These are phyloP conservation scores for Neolamprologus falcicula DNA, from an alignment of 2,113 vertebrate genomes.

Conservation along the genomic window DNA sequence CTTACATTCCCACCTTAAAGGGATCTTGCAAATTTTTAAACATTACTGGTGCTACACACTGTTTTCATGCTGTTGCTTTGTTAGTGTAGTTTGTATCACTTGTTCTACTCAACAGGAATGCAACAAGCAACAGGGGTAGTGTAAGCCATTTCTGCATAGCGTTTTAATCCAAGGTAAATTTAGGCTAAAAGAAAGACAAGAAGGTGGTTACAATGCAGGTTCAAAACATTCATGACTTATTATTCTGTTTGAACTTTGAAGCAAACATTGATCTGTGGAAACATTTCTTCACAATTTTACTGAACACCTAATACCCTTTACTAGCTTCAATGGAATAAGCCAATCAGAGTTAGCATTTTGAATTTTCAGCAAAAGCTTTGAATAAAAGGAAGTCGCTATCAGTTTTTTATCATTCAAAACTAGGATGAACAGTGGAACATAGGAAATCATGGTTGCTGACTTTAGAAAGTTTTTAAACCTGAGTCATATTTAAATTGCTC, in stretches of 20 bases:
- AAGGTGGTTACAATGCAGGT: not conserved
- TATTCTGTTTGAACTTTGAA: not conserved
- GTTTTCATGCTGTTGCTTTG: not conserved
- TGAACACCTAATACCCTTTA: not conserved
- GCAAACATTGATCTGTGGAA: not conserved
- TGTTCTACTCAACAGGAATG: not conserved
- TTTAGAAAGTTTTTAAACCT: not conserved
- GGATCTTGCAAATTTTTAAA: not conserved
- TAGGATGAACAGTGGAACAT: not conserved
- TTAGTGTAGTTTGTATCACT: not conserved
- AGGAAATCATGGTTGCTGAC: not conserved
- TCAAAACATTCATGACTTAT: not conserved
- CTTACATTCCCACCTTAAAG: not conserved
- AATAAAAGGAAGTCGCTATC: not conserved
- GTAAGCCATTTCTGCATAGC: not conserved
- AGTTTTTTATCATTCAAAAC: not conserved
- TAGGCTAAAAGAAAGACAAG: not conserved
- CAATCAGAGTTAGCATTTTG: not conserved
- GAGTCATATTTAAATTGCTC: not conserved
- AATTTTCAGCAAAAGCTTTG: not conserved
- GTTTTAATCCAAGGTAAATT: fast-evolving
- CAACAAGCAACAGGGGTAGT: not conserved
- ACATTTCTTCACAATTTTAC: not conserved
- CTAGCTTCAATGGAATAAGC: not conserved
- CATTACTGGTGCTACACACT: not conserved